Evolutionary conservation across 64 coral and sea anemone genomes (phyloP), one percentile per base, ranked within the genome.

Genomic region (Porites australiensis): DNA sequence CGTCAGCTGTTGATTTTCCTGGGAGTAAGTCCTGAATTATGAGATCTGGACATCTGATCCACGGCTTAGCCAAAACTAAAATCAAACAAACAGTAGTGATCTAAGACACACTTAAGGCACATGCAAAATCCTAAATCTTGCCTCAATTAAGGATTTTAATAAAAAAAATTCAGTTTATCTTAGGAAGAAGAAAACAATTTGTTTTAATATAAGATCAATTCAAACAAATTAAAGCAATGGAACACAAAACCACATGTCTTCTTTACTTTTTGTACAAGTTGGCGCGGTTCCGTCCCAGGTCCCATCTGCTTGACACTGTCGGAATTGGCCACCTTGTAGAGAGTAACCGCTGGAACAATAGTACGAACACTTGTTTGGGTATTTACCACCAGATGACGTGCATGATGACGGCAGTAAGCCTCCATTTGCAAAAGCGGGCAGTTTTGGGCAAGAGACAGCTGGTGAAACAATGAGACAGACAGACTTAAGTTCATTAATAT

Each of bases 251-350:
- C 16, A 37, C 27, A 37, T 37, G 27, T 75, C 7, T 13, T 46
- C 3, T 67, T 77, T 65, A 96, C 95, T 68, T 72, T 87, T 93
- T 21, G 8, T 90, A 67, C 95, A 96, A 45, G 74, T 94, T 22
- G 95, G 80, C 3, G 57, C 22, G 0, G 76, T 59, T 64, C 91
- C 95, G 3, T 45, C 64, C 95, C 95, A 96, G 6, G 65, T 90
- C 21, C 82, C 82, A 19, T 94, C 75, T 18, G 87, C 91, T 60
- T 79, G 87, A 66, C 95, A 96, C 2, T 15, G 8, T 44, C 66
- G 64, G 0, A 5, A 15, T 11, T 44, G 9, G 3, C 5, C 55
- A 13, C 95, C 95, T 51, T 44, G 27, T 10, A 79, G 71, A 11
- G 27, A n/a, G 44, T 90, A 96, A 13, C 91, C 91, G 48, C 90